These are phyloP conservation scores for Tetraodon nigroviridis DNA, from an alignment of 2,113 vertebrate genomes.

Conservation along the genomic window DNA sequence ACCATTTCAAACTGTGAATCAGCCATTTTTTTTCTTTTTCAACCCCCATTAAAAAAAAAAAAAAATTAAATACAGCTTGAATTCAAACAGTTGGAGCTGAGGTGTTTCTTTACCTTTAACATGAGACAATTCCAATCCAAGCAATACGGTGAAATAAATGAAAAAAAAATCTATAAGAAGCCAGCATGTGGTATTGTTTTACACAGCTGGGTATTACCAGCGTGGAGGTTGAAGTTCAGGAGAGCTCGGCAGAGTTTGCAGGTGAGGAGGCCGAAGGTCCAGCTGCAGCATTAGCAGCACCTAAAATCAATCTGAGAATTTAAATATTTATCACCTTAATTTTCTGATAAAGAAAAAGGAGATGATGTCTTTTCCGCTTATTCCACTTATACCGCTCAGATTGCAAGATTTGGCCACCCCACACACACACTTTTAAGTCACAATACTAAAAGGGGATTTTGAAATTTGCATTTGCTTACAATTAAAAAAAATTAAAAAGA, in stretches of 20 bases:
- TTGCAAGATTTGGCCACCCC: too few relatives aligned
- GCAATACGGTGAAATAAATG: slow-evolving; percentile 9
- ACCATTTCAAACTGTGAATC: slow-evolving; percentile 17
- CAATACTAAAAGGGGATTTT: too few relatives aligned
- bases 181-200: too few relatives aligned
- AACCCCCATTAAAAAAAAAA: slow-evolving; percentile 2
- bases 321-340: too few relatives aligned
- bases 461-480: background rate
- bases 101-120: too few relatives aligned
- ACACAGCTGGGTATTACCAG: slow-evolving; percentile 25
- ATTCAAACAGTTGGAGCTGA: background rate
- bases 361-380: too few relatives aligned
- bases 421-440: too few relatives aligned
- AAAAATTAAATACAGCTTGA: slow-evolving; percentile 5
- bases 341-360: too few relatives aligned
- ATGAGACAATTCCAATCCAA: too few relatives aligned
- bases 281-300: slow-evolving; percentile 48
- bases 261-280: slow-evolving; percentile 82
- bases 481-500: background rate
- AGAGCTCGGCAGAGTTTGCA: slow-evolving; percentile 86
- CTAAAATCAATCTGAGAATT: too few relatives aligned
- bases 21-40: background rate
- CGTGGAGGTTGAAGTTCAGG: slow-evolving; percentile 87
- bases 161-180: background rate
- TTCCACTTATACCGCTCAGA: too few relatives aligned